Evolutionary conservation across 2,113 vertebrate species (phyloP).

Genomic region (Psephotus haematonotus): DNA sequence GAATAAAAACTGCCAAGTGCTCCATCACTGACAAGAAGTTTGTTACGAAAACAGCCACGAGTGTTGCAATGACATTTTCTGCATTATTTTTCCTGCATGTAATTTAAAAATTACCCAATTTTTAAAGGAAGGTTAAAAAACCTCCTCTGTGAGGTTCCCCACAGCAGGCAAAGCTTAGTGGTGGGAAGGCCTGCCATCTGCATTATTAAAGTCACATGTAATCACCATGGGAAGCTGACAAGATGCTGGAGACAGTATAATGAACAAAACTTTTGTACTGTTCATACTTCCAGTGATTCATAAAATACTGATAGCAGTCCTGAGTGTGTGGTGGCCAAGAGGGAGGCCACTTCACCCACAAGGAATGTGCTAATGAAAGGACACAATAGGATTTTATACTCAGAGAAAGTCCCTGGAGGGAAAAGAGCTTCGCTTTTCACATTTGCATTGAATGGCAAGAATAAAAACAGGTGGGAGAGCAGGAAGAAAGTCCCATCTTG

Average conservation of each 20-base stretch:
- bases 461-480: neutral
- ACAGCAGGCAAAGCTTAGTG: neutral
- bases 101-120: neutral
- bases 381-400: neutral
- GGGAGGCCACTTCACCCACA: neutral
- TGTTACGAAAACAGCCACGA: neutral
- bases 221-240: neutral
- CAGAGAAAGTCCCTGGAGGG: neutral
- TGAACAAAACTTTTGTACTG: neutral
- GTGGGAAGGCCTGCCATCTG: neutral
- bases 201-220: neutral
- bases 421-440: neutral
- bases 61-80: neutral
- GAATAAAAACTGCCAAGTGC: neutral
- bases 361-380: neutral
- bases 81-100: neutral
- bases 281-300: constrained; percentile 21
- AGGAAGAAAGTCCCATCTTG: neutral
- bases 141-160: neutral
- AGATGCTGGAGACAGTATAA: neutral
- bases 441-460: neutral
- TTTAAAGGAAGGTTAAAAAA: no score
- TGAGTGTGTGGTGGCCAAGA: neutral
- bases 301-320: constrained; percentile 22
- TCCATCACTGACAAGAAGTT: neutral